phyloP scores from a whole-genome alignment of 2,888 invertebrate genomes.

The Tricholauxania praeusta region DNA sequence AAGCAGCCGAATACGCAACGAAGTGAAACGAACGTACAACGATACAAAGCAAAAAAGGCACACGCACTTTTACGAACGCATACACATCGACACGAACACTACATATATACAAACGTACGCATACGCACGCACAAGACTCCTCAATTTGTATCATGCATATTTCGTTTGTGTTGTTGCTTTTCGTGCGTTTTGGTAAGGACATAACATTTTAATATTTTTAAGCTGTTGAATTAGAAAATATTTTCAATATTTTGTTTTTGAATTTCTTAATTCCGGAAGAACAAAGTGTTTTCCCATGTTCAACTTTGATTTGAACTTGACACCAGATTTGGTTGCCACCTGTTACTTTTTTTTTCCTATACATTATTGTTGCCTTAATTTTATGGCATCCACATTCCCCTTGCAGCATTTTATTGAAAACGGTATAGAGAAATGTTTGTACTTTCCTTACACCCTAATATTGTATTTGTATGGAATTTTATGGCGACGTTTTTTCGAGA shows the following conservation, averaged over 20 bases:
- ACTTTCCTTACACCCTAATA: too few relatives aligned
- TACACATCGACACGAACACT: conserved; percentile 14
- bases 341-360: conserved; percentile 19
- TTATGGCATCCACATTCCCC: too few relatives aligned
- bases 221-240: too few relatives aligned
- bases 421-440: too few relatives aligned
- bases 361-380: too few relatives aligned
- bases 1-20: conserved; percentile 13
- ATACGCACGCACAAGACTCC: conserved; percentile 48
- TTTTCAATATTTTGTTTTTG: too few relatives aligned
- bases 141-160: conserved; percentile 50
- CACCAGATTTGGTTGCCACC: conserved; percentile 13
- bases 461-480: too few relatives aligned
- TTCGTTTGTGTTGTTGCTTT: conserved; percentile 57
- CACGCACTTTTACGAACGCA: conserved; percentile 22
- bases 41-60: conserved; percentile 10
- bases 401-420: too few relatives aligned
- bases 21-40: conserved; percentile 13
- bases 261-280: too few relatives aligned
- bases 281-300: too few relatives aligned
- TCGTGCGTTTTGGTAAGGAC: conserved; percentile 55
- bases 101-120: conserved; percentile 8
- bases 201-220: neutral
- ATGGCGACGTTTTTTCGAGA: too few relatives aligned
- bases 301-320: too few relatives aligned